These are phyloP conservation scores for Noctua janthe DNA, from an alignment of 2,888 invertebrate species.

Conservation along the genomic window DNA sequence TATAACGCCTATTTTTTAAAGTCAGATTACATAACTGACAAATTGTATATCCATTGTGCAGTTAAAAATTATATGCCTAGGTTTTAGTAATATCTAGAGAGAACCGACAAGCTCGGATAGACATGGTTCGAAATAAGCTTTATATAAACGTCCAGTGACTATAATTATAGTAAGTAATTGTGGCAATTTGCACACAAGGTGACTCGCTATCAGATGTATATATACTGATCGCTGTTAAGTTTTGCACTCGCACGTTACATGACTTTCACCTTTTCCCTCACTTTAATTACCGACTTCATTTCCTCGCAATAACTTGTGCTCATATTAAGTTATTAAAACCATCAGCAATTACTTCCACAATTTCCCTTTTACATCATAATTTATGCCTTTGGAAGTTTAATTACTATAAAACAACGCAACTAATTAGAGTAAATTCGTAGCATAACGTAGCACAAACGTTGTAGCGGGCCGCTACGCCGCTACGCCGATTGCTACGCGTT, in stretches of 20 bases:
- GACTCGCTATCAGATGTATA: background rate
- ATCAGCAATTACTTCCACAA: constrained; percentile 18
- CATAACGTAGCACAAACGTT: constrained; percentile 36
- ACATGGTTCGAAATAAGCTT: background rate
- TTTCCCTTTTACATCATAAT: constrained; percentile 15
- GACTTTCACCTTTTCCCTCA: constrained; percentile 1
- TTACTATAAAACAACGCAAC: constrained; percentile 36
- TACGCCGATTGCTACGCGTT: constrained; percentile 59
- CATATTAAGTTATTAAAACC: constrained; percentile 27
- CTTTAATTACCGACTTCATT: constrained; percentile 23
- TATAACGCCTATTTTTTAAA: too few species aligned
- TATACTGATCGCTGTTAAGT: background rate
- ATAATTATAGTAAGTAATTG: constrained; percentile 6
- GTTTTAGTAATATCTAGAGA: background rate
- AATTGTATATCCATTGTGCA: background rate
- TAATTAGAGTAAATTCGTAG: constrained; percentile 51
- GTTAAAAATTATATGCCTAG: background rate
- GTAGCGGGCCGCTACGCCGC: constrained; percentile 54
- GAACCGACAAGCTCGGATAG: background rate
- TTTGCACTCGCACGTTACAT: background rate
- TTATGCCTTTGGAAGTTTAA: constrained; percentile 37
- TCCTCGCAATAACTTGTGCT: constrained; percentile 9
- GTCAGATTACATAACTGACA: too few species aligned
- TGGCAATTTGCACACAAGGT: background rate
- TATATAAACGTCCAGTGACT: background rate